A percentile compares a stretch with the other conserved stretches of the same genome.
phyloP scores from a whole-genome alignment of 2,888 invertebrate species.

The Drosophila suboccidentalis region DNA sequence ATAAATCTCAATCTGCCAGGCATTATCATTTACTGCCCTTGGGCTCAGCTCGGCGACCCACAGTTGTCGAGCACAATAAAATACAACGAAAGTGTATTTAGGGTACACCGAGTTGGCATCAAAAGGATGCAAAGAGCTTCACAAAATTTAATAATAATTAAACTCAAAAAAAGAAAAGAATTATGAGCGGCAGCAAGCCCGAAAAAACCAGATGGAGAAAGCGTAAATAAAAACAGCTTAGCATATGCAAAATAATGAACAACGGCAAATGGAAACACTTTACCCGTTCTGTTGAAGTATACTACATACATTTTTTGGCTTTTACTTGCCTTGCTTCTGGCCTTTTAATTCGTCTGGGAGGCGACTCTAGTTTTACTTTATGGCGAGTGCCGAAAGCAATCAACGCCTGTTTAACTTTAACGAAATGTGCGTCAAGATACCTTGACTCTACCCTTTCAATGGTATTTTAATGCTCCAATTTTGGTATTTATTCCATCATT shows the following conservation, averaged over 20 bases:
- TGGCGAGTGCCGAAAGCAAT: constrained; percentile 33
- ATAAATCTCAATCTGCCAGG: too few species aligned
- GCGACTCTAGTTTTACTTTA: constrained; percentile 39
- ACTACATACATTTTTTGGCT: constrained; percentile 5
- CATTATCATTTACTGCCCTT: constrained; percentile 25
- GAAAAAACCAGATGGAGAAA: constrained; percentile 10
- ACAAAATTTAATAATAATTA: constrained; percentile 38
- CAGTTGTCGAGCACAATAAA: constrained; percentile 27
- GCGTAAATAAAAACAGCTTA: constrained; percentile 39
- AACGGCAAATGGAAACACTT: constrained; percentile 37
- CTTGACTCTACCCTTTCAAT: constrained; percentile 1
- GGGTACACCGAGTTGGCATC: constrained; percentile 14
- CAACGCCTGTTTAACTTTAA: constrained; percentile 35
- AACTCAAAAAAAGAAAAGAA: constrained; percentile 14
- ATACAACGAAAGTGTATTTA: constrained; percentile 20
- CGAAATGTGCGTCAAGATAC: constrained; percentile 20
- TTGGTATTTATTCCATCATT: not conserved
- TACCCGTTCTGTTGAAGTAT: constrained; percentile 37
- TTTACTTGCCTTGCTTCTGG: constrained; percentile 9
- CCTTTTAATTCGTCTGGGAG: constrained; percentile 55
- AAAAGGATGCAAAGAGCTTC: constrained; percentile 18
- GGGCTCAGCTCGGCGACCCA: not conserved
- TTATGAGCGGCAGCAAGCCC: constrained; percentile 19
- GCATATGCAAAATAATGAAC: constrained; percentile 54
- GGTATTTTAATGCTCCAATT: not conserved